Evolutionary conservation across 2,888 invertebrate genomes (phyloP).

Genomic region (Leptogaster cylindrica): DNA sequence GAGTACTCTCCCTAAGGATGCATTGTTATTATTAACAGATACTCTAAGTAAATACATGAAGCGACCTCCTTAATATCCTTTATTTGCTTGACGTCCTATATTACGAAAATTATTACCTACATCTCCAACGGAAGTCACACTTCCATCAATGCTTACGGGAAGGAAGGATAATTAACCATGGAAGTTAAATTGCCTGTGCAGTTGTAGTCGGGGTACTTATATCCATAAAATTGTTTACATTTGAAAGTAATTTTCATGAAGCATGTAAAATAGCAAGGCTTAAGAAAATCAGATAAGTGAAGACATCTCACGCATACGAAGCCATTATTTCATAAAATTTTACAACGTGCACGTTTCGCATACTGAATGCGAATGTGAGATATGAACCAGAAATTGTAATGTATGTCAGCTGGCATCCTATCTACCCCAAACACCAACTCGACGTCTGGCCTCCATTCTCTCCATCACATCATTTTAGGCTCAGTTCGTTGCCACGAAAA

Average conservation of each 20-base stretch:
- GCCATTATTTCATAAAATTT: conserved; percentile 34
- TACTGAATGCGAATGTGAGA: conserved; percentile 8
- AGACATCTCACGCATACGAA: conserved; percentile 27
- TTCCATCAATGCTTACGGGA: too few species aligned
- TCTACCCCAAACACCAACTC: not conserved
- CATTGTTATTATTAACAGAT: too few species aligned
- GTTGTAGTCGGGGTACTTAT: not conserved
- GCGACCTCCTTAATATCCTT: too few species aligned
- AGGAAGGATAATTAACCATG: too few species aligned
- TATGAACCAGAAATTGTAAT: conserved; percentile 27
- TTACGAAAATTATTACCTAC: too few species aligned
- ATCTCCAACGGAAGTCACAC: too few species aligned
- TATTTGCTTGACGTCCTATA: too few species aligned
- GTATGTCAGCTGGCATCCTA: not conserved
- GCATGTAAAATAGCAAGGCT: not conserved
- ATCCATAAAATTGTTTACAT: conserved; percentile 8
- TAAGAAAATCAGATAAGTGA: conserved; percentile 32
- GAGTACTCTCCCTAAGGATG: too few species aligned
- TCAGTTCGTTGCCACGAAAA: conserved; percentile 5
- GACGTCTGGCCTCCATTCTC: not conserved
- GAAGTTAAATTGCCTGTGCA: too few species aligned
- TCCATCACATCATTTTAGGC: not conserved
- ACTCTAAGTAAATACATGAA: too few species aligned
- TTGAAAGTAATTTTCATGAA: conserved; percentile 27
- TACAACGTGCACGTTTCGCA: conserved; percentile 10